phyloP scores from a whole-genome alignment of 1,140 invertebrate genomes.

The Dreissena rostriformis region DNA sequence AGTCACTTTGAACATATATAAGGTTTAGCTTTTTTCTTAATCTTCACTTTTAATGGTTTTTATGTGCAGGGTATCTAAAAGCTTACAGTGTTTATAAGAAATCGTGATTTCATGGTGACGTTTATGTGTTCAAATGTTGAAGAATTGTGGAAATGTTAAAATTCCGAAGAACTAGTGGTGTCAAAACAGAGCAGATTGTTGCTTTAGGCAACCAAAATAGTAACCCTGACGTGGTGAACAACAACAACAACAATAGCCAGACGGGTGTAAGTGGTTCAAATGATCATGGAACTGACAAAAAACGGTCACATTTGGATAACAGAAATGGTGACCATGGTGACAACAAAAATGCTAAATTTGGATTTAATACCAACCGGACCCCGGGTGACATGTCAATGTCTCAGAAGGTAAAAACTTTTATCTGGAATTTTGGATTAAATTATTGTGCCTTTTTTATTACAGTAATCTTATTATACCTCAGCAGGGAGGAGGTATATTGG shows the following conservation, averaged over 20 bases:
- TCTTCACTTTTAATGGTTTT: too few species aligned
- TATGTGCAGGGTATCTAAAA: too few species aligned
- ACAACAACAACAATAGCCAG: constrained; percentile 7
- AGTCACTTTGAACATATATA: too few species aligned
- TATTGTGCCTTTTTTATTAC: constrained; percentile 3
- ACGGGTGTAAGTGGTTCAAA: neutral
- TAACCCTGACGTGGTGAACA: constrained; percentile 33
- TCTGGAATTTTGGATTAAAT: neutral
- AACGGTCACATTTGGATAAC: constrained; percentile 15
- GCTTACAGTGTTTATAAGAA: too few species aligned
- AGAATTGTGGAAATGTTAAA: constrained; percentile 31
- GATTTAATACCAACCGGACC: constrained; percentile 29
- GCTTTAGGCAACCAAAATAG: neutral
- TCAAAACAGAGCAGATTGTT: constrained; percentile 21
- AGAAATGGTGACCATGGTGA: neutral
- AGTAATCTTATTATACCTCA: neutral
- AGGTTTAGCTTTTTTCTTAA: too few species aligned
- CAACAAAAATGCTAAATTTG: constrained; percentile 38
- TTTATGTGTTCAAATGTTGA: too few species aligned
- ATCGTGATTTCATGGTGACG: too few species aligned
- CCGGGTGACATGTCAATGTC: constrained; percentile 33
- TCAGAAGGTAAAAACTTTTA: constrained; percentile 17
- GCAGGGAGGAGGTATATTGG: too few species aligned
- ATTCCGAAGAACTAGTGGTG: constrained; percentile 35
- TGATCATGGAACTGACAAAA: neutral